These are phyloP conservation scores for Tauraco erythrolophus DNA, from an alignment of 2,113 vertebrate genomes.

Conservation along the genomic window DNA sequence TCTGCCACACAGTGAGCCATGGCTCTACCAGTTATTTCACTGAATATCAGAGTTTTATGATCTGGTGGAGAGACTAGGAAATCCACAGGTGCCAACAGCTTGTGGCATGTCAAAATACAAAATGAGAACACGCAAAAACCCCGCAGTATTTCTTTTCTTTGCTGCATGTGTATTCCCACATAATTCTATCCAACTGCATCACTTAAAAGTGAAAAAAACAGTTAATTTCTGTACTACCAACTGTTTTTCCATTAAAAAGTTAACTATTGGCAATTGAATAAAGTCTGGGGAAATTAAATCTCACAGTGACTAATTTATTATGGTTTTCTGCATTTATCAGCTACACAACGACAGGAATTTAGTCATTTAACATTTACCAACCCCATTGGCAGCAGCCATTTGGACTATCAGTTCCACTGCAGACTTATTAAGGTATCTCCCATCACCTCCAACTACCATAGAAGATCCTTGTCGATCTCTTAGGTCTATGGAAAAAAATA, in stretches of 20 bases:
- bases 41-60: not conserved
- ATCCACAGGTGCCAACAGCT: not conserved
- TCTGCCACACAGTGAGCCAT: not conserved
- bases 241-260: not conserved
- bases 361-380: constrained; percentile 80
- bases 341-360: constrained; percentile 14
- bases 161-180: not conserved
- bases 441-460: constrained; percentile 94
- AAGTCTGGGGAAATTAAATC: not conserved
- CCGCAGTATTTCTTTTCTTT: not conserved
- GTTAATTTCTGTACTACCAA: not conserved
- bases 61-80: not conserved
- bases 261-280: not conserved
- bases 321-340: constrained; percentile 3
- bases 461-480: constrained; percentile 94
- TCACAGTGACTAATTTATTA: not conserved
- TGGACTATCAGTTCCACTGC: constrained; percentile 92
- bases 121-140: not conserved
- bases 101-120: not conserved
- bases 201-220: not conserved
- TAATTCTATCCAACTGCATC: not conserved
- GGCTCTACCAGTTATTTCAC: not conserved
- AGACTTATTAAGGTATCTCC: constrained; percentile 91
- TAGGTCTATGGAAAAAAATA: constrained; percentile 94
- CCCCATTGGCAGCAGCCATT: constrained; percentile 98